phyloP scores from a whole-genome alignment of 2,888 invertebrate genomes.

The Calliphora vomitoria region DNA sequence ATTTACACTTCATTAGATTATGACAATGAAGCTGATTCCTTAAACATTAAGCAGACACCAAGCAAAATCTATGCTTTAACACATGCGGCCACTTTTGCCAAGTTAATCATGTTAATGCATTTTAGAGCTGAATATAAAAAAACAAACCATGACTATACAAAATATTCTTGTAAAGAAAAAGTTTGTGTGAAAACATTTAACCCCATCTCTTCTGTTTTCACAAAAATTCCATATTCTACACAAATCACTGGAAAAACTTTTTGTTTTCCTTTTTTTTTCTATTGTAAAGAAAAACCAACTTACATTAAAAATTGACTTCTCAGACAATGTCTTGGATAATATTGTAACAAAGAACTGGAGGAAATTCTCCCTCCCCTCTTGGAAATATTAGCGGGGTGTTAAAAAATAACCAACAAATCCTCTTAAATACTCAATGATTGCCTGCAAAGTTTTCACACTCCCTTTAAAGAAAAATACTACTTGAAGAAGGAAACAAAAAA shows the following conservation, averaged over 20 bases:
- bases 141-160: slow-evolving; percentile 54
- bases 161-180: slow-evolving; percentile 39
- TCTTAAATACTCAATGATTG: slow-evolving; percentile 82
- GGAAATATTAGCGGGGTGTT: slow-evolving; percentile 8
- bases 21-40: slow-evolving; percentile 51
- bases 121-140: slow-evolving; percentile 10
- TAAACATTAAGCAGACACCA: slow-evolving; percentile 48
- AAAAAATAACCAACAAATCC: slow-evolving; percentile 77
- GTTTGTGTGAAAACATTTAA: slow-evolving; percentile 72
- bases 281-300: slow-evolving; percentile 60
- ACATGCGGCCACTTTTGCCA: slow-evolving; percentile 63
- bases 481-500: slow-evolving; percentile 56
- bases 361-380: slow-evolving; percentile 11
- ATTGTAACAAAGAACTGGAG: slow-evolving; percentile 27
- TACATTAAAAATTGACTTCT: slow-evolving; percentile 68
- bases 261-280: slow-evolving; percentile 1
- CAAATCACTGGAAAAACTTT: slow-evolving; percentile 52
- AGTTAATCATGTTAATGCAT: slow-evolving; percentile 74
- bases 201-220: slow-evolving; percentile 48
- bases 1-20: slow-evolving; percentile 72
- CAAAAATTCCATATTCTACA: slow-evolving; percentile 21
- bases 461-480: slow-evolving; percentile 43
- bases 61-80: not conserved
- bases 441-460: slow-evolving; percentile 73
- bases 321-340: slow-evolving; percentile 60